A percentile compares a stretch with the other conserved stretches of the same genome.
phyloP scores from a whole-genome alignment of 2,797 vertebrate genomes.

The Myripristis jacobus region DNA sequence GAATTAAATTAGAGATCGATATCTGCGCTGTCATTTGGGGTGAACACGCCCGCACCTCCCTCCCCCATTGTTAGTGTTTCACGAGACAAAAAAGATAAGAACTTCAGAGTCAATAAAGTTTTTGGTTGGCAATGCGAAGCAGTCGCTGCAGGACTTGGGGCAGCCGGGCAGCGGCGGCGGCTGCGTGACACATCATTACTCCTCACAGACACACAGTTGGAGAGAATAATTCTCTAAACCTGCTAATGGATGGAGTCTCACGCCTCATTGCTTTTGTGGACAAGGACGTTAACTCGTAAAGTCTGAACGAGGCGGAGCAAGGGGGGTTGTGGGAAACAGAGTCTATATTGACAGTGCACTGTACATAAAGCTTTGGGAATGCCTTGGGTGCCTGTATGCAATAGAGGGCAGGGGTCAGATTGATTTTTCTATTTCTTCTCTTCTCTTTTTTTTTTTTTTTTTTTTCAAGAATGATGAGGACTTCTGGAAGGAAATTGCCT shows the following conservation, averaged over 20 bases:
- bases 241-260: conserved; percentile 7
- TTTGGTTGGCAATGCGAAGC: neutral
- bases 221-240: conserved; percentile 8
- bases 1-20: conserved; percentile 63
- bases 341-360: conserved; percentile 16
- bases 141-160: neutral
- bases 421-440: conserved; percentile 37
- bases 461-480: conserved; percentile 61
- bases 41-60: neutral
- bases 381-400: conserved; percentile 75
- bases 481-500: conserved; percentile 66
- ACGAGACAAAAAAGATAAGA: conserved; percentile 47
- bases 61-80: conserved; percentile 32
- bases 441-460: conserved; percentile 31
- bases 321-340: conserved; percentile 27
- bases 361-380: conserved; percentile 73
- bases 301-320: conserved; percentile 8
- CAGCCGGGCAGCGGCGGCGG: neutral
- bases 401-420: conserved; percentile 45
- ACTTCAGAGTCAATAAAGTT: conserved; percentile 6
- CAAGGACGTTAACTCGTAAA: conserved; percentile 16
- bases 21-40: conserved; percentile 28
- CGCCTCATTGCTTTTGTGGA: conserved; percentile 9
- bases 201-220: conserved; percentile 1
- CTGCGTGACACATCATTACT: neutral